Evolutionary conservation across 2,797 vertebrate genomes (phyloP).

Genomic region (Chaetophractus vellerosus): DNA sequence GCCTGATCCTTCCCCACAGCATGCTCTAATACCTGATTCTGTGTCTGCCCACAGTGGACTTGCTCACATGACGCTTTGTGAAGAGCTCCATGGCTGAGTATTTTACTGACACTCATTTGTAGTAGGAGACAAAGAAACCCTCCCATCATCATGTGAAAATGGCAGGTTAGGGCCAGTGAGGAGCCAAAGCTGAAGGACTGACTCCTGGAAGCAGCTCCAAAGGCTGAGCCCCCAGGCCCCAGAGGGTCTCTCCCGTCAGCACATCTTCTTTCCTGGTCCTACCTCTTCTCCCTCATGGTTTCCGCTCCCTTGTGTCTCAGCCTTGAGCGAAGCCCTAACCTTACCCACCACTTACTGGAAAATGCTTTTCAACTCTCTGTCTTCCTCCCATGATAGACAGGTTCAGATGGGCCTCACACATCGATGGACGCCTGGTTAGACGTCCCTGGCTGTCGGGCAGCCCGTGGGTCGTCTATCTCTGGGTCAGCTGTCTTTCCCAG

Average conservation of each 20-base stretch:
- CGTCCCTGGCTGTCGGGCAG: neutral
- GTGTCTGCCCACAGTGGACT: neutral
- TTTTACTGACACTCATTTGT: neutral
- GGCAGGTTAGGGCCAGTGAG: neutral
- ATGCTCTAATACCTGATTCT: too few relatives aligned
- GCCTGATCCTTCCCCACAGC: accelerated
- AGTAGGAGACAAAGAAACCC: neutral
- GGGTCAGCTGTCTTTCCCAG: neutral
- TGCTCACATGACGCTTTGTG: neutral
- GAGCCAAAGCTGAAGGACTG: neutral
- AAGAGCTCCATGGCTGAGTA: neutral
- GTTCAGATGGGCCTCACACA: accelerated
- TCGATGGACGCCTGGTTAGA: neutral
- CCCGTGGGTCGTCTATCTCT: neutral
- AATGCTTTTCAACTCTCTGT: too few relatives aligned
- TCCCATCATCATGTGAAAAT: accelerated
- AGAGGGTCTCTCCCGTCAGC: too few relatives aligned
- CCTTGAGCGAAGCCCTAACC: neutral
- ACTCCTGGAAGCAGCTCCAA: too few relatives aligned
- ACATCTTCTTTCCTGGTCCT: too few relatives aligned
- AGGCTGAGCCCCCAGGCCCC: too few relatives aligned
- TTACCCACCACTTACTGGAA: too few relatives aligned
- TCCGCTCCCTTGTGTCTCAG: neutral
- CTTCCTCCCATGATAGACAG: too few relatives aligned
- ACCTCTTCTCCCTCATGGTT: too few relatives aligned